Percentiles rank a stretch among this genome's conserved stretches.
These are phyloP conservation scores for Marmota flaviventris DNA, from an alignment of 2,113 vertebrate species.

Conservation along the genomic window DNA sequence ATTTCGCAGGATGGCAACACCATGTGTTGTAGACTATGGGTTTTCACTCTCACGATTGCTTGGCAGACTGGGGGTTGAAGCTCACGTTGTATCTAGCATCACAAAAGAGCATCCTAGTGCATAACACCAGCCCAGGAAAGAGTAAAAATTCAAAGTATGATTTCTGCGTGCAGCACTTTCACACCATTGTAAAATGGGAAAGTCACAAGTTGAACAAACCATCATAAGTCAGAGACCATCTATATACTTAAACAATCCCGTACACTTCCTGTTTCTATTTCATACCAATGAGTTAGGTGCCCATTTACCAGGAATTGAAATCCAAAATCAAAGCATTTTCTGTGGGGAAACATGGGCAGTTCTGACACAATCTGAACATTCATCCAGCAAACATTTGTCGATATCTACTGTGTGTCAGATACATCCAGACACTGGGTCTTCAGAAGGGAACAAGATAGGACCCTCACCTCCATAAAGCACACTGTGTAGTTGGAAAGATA, in stretches of 20 bases:
- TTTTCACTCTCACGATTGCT: not conserved
- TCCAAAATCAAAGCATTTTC: slow-evolving; percentile 36
- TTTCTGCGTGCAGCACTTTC: not conserved
- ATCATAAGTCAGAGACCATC: not conserved
- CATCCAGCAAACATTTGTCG: not conserved
- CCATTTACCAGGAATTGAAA: slow-evolving; percentile 37
- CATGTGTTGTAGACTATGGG: not conserved
- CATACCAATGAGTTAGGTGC: not conserved
- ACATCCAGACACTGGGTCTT: not conserved
- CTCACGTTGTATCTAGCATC: not conserved
- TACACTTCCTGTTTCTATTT: slow-evolving; percentile 6
- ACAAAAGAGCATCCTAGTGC: not conserved
- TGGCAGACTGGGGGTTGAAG: not conserved
- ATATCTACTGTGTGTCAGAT: not conserved
- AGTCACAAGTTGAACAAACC: not conserved
- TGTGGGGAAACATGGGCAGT: not conserved
- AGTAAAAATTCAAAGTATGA: not conserved
- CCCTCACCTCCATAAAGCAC: not conserved
- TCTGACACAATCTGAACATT: not conserved
- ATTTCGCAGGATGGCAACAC: not conserved
- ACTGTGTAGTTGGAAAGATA: not conserved
- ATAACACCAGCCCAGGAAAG: not conserved
- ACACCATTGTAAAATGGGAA: not conserved
- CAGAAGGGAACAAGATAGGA: not conserved
- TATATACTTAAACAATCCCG: not conserved